These are phyloP conservation scores for Rotaria magnacalcarata DNA, from an alignment of 2,888 invertebrate genomes.

Conservation along the genomic window DNA sequence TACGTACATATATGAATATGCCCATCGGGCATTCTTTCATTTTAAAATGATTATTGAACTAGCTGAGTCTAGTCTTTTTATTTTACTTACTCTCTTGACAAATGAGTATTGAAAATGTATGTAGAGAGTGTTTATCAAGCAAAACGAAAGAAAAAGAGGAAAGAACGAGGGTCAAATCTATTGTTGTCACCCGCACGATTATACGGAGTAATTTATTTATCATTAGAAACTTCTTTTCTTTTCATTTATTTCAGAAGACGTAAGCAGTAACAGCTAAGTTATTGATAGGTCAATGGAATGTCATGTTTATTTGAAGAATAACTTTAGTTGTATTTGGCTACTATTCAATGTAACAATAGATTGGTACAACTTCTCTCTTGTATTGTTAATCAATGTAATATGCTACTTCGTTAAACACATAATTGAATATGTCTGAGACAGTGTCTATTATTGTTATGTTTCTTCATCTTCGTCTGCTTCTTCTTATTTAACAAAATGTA, in stretches of 20 bases:
- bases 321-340: background rate
- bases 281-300: background rate
- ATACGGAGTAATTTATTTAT: background rate
- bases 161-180: conserved; percentile 11
- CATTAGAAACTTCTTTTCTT: background rate
- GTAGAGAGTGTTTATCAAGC: background rate
- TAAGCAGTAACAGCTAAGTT: background rate
- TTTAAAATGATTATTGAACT: conserved; percentile 26
- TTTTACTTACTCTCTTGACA: conserved; percentile 6
- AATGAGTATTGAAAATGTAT: conserved; percentile 16
- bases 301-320: background rate
- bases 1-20: background rate
- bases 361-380: background rate
- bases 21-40: conserved; percentile 17
- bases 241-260: background rate
- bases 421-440: conserved; percentile 9
- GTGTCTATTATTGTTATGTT: background rate
- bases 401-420: conserved; percentile 5
- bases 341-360: background rate
- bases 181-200: background rate
- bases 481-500: background rate
- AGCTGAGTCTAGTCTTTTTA: conserved; percentile 16
- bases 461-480: background rate
- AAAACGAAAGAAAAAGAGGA: background rate
- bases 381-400: background rate